Conservation (phyloP, 1,140 invertebrate genomes). For the Drosophila guanche region DNA sequence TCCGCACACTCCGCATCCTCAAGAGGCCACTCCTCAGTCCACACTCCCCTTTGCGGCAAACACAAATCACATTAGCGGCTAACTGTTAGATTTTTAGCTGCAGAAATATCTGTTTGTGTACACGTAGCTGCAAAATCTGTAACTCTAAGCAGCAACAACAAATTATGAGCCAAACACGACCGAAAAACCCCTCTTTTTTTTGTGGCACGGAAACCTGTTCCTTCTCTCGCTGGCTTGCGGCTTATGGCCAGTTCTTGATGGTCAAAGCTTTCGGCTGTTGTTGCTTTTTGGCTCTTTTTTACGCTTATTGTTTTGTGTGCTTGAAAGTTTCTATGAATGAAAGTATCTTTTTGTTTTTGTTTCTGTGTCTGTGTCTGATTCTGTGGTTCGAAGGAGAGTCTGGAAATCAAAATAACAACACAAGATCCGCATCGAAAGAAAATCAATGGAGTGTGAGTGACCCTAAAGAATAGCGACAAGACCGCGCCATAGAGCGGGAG, state of each 20-base stretch:
- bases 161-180: conserved; percentile 26
- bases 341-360: conserved; percentile 44
- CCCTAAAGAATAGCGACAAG: conserved; percentile 22
- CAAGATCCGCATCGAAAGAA: conserved; percentile 57
- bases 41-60: background rate
- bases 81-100: conserved; percentile 61
- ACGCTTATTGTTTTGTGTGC: conserved; percentile 17
- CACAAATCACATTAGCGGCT: conserved; percentile 50
- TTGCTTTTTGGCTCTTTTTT: conserved; percentile 8
- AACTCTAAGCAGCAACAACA: conserved; percentile 20
- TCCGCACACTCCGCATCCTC: conserved; percentile 9
- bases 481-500: background rate
- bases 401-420: conserved; percentile 39
- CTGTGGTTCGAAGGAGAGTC: conserved; percentile 3
- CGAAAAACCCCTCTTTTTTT: background rate
- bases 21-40: no score
- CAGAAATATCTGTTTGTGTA: conserved; percentile 32
- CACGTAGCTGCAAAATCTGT: conserved; percentile 44
- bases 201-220: conserved; percentile 50
- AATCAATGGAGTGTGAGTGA: conserved; percentile 30
- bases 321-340: conserved; percentile 78
- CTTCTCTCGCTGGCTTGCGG: background rate
- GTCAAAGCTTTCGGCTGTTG: conserved; percentile 43
- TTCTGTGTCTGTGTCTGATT: no score
- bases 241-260: conserved; percentile 57